phyloP scores from a whole-genome alignment of 2,888 invertebrate genomes.

The Nasonovia ribisnigri region DNA sequence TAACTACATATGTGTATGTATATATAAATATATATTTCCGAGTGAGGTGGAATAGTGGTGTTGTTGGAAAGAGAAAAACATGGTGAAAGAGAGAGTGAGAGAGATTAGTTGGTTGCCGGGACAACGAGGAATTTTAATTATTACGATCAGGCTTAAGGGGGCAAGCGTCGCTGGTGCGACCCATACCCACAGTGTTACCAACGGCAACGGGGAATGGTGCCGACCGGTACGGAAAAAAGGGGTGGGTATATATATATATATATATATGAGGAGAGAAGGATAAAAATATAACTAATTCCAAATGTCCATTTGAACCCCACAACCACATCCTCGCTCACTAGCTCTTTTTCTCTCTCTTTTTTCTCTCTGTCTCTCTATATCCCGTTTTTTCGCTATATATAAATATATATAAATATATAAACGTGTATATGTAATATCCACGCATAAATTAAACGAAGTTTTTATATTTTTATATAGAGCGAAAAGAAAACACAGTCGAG shows the following conservation, averaged over 20 bases:
- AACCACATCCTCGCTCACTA: conserved; percentile 13
- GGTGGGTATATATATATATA: conserved; percentile 12
- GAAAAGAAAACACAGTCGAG: not conserved
- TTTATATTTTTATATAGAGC: not conserved
- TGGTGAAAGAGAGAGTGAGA: conserved; percentile 7
- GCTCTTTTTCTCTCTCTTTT: not conserved
- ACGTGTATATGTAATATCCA: not conserved
- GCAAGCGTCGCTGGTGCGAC: conserved; percentile 49
- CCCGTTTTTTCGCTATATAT: not conserved
- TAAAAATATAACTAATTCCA: conserved; percentile 63
- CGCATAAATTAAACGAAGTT: conserved; percentile 45
- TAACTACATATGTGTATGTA: not conserved
- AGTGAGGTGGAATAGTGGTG: conserved; percentile 34
- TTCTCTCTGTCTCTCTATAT: not conserved
- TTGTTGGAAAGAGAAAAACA: not conserved
- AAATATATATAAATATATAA: not conserved
- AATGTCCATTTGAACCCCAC: conserved; percentile 60
- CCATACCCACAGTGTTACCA: conserved; percentile 60
- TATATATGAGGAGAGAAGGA: conserved; percentile 23
- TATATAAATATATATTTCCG: conserved; percentile 23
- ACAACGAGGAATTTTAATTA: conserved; percentile 64
- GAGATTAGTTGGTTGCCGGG: conserved; percentile 61
- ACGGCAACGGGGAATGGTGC: conserved; percentile 63
- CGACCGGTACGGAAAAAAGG: conserved; percentile 60
- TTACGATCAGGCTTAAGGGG: conserved; percentile 59